Percentiles rank a stretch among this genome's conserved stretches.
phyloP scores from a whole-genome alignment of 2,113 vertebrate species.

The Lampris incognitus region DNA sequence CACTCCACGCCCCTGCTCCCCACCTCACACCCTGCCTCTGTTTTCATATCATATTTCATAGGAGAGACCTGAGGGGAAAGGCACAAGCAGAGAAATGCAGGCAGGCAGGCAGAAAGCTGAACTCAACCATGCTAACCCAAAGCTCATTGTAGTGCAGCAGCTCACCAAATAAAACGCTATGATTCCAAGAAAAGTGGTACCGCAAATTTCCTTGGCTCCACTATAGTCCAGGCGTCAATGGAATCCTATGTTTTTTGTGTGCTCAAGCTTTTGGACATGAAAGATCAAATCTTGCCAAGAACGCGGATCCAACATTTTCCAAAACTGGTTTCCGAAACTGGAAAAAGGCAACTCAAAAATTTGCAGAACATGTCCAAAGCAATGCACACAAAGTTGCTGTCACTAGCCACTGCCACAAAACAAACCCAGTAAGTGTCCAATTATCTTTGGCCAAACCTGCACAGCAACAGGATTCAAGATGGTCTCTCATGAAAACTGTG shows the following conservation, averaged over 20 bases:
- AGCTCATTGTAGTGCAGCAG: conserved; percentile 4
- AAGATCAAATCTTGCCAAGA: neutral
- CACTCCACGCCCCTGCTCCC: too few species aligned
- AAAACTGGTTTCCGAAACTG: neutral
- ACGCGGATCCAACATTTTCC: neutral
- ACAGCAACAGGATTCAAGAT: conserved; percentile 1
- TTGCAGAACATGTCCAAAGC: neutral
- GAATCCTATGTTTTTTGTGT: neutral
- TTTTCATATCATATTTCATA: neutral
- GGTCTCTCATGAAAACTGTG: neutral
- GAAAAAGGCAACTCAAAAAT: neutral
- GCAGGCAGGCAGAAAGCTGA: neutral
- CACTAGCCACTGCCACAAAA: conserved; percentile 9
- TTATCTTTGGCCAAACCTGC: neutral
- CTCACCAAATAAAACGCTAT: conserved; percentile 1
- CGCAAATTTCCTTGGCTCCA: neutral
- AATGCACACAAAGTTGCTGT: conserved; percentile 8
- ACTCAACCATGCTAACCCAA: neutral
- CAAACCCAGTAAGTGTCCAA: neutral
- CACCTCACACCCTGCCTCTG: neutral
- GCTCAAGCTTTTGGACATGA: neutral
- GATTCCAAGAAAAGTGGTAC: neutral
- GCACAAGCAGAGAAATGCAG: neutral
- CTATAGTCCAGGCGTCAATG: neutral
- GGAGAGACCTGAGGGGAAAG: neutral